Evolutionary conservation across 2,797 vertebrate genomes (phyloP), one percentile per base, ranked within the genome.

Genomic region (Myioborus miniatus): DNA sequence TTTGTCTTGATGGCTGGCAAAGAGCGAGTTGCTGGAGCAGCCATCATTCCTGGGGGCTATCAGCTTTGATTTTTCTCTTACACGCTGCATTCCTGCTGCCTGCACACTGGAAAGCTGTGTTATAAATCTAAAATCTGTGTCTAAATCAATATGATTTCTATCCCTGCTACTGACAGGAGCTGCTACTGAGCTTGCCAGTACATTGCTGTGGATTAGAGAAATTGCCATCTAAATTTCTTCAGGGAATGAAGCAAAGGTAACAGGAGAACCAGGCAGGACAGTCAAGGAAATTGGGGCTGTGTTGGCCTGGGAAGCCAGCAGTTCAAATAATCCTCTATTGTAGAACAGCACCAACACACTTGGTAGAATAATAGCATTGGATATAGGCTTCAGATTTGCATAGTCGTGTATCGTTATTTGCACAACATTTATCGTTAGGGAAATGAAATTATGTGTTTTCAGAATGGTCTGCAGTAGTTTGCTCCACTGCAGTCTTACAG

Each of bases 1-100:
- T 88, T 79, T 77, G 34, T 81, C 50, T 88, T 68, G 56, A 26
- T 30, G 55, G 17, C 36, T 75, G 37, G 50, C 81, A 58, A 44
- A 34, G 50, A 65, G 81, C 59, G 70, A 46, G 15, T 39, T 49
- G 50, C 58, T 76, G 44, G 41, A 83, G n/a, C 15, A 41, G 74
- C 19, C 68, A 83, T 76, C 3, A 1, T 67, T 83, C 68, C 68
- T 84, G 34, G 32, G 24, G 58, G 19, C 52, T 20, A 71, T 81
- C 64, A 55, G 46, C 82, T 93, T 62, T 83, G 68, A 77, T 90
- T 95, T 96, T 79, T 72, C 36, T 59, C 63, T 91, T 80, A 29
- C 0, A 4, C 0, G 0, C 55, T 56, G 63, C 21, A 3, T 82
- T 75, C 39, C 52, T 16, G 2, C 34, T 84, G 56, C 47, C 77